A percentile compares a stretch with the other conserved stretches of the same genome.
Conservation (phyloP, 2,888 invertebrate species). For the Philonicus albiceps region DNA sequence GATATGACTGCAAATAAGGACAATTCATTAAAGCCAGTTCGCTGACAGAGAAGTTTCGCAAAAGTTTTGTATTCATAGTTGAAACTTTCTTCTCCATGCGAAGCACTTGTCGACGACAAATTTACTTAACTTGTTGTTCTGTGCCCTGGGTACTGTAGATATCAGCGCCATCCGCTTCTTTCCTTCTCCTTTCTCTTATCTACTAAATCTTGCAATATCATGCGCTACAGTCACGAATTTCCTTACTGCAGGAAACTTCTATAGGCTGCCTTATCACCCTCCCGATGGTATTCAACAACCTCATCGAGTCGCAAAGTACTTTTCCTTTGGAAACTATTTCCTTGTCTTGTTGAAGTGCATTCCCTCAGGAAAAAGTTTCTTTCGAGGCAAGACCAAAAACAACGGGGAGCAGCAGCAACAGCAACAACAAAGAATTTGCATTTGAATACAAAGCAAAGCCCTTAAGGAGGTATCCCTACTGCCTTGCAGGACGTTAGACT, state of each 20-base stretch:
- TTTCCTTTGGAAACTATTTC: constrained; percentile 41
- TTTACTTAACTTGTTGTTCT: constrained; percentile 42
- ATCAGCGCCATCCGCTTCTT: constrained; percentile 35
- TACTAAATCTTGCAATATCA: constrained; percentile 34
- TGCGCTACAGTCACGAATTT: constrained; percentile 40
- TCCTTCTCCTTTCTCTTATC: constrained; percentile 13
- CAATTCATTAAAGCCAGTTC: constrained; percentile 37
- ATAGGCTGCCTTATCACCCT: constrained; percentile 41
- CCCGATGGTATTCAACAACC: constrained; percentile 30
- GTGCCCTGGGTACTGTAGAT: constrained; percentile 38
- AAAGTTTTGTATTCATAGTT: constrained; percentile 38
- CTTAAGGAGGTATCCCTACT: constrained; percentile 19
- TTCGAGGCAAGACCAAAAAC: constrained; percentile 29
- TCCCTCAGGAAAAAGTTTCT: constrained; percentile 36
- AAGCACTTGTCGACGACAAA: constrained; percentile 40
- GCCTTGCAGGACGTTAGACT: constrained; percentile 7
- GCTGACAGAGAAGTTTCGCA: constrained; percentile 35
- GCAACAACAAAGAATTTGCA: constrained; percentile 37
- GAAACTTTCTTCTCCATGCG: constrained; percentile 14
- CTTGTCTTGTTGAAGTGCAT: constrained; percentile 37
- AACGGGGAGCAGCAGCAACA: not conserved
- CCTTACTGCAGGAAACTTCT: constrained; percentile 21
- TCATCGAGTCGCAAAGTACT: constrained; percentile 29
- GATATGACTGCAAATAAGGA: constrained; percentile 32
- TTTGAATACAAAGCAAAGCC: constrained; percentile 39